Evolutionary conservation across 1,140 invertebrate genomes (phyloP).

Genomic region (Luehdorfia chinensis): DNA sequence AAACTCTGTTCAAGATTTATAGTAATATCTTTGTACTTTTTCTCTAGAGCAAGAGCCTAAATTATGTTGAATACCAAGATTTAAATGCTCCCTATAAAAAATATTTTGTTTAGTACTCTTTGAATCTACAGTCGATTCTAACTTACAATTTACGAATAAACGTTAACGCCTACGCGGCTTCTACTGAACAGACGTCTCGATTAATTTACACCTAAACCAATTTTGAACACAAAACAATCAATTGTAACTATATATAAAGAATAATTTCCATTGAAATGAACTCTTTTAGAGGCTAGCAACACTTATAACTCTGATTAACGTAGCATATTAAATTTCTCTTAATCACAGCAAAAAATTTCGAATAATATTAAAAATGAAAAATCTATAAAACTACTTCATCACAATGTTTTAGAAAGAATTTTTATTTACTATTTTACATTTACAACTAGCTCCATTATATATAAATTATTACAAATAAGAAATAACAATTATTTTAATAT

Average conservation of each 20-base stretch:
- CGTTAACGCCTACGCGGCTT: conserved; percentile 14
- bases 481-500: too few relatives aligned
- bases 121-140: conserved; percentile 6
- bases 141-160: conserved; percentile 12
- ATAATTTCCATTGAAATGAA: not conserved
- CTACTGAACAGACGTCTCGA: not conserved
- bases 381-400: not conserved
- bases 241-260: conserved; percentile 16
- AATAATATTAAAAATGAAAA: not conserved
- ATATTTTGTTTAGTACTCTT: conserved; percentile 6
- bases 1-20: conserved; percentile 3
- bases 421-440: conserved; percentile 4
- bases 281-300: conserved; percentile 11
- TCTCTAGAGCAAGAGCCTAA: not conserved
- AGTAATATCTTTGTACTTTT: conserved; percentile 9
- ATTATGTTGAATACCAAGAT: conserved; percentile 1
- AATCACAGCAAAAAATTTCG: conserved; percentile 12
- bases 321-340: not conserved
- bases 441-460: not conserved
- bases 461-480: too few relatives aligned
- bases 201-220: conserved; percentile 7
- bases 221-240: conserved; percentile 15
- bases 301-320: not conserved
- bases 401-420: conserved; percentile 4
- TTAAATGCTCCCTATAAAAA: conserved; percentile 12